phyloP scores from a whole-genome alignment of 2,797 vertebrate species.

The Amphiprion clarkii region DNA sequence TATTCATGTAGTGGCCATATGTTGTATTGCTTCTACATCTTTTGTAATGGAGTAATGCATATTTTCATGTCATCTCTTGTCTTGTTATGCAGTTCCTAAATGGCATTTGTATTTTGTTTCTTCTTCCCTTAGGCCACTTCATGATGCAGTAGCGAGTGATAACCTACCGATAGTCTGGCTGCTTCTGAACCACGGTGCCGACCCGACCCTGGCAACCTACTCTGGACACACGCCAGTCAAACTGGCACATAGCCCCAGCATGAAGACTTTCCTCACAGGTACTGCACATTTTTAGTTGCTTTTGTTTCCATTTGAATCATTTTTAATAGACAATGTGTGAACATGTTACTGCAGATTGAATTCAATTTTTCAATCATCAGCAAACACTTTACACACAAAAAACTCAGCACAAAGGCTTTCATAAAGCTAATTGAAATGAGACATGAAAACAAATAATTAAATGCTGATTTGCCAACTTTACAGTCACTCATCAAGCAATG shows the following conservation, averaged over 20 bases:
- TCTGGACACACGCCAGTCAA: constrained; percentile 97
- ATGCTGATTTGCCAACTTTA: constrained; percentile 17
- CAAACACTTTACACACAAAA: constrained; percentile 21
- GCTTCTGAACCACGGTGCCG: constrained; percentile 96
- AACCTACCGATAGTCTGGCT: constrained; percentile 96
- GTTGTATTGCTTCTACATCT: neutral
- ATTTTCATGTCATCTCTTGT: no score
- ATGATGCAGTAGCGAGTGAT: constrained; percentile 97
- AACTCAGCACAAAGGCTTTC: neutral
- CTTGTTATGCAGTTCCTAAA: neutral
- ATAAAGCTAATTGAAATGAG: constrained; percentile 25
- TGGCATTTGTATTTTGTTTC: neutral
- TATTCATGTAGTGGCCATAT: neutral
- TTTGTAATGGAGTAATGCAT: neutral
- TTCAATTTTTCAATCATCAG: neutral
- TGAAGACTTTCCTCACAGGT: constrained; percentile 97
- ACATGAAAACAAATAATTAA: constrained; percentile 34
- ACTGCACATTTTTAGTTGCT: constrained; percentile 11
- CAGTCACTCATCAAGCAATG: constrained; percentile 7
- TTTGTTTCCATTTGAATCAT: neutral
- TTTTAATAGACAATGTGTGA: neutral
- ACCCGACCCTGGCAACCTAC: constrained; percentile 97
- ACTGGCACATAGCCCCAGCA: constrained; percentile 92
- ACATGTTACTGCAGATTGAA: neutral
- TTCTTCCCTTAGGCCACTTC: constrained; percentile 89